These are phyloP conservation scores for Meghimatium bilineatum DNA, from an alignment of 2,888 invertebrate genomes.

Conservation along the genomic window DNA sequence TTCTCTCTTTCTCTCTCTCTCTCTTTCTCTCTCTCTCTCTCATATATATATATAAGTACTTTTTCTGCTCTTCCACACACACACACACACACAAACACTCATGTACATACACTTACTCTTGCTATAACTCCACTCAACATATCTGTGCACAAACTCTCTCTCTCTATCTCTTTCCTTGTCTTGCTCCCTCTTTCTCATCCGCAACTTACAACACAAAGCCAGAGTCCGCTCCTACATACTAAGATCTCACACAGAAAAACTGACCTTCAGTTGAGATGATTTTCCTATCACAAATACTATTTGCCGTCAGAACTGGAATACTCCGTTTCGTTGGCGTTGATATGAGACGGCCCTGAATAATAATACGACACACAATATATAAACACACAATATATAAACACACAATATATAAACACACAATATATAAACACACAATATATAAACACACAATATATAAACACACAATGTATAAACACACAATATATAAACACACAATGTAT, in stretches of 20 bases:
- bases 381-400: no score
- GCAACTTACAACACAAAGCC: no score
- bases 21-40: not conserved
- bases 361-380: not conserved
- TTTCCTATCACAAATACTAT: slow-evolving; percentile 28
- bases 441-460: no score
- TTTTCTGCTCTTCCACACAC: not conserved
- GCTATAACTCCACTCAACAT: no score
- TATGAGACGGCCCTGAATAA: slow-evolving; percentile 5
- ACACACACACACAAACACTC: no score
- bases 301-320: slow-evolving; percentile 24
- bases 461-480: no score
- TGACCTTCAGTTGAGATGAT: slow-evolving; percentile 8
- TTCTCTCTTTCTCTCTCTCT: not conserved
- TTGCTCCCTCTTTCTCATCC: not conserved
- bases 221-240: not conserved
- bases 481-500: no score
- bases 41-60: not conserved
- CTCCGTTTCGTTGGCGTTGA: slow-evolving; percentile 18
- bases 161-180: not conserved
- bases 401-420: no score
- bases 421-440: no score
- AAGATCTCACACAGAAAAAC: not conserved
- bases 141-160: no score
- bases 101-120: no score